phyloP scores from a whole-genome alignment of 2,888 invertebrate genomes.

The Heteropelma amictum region DNA sequence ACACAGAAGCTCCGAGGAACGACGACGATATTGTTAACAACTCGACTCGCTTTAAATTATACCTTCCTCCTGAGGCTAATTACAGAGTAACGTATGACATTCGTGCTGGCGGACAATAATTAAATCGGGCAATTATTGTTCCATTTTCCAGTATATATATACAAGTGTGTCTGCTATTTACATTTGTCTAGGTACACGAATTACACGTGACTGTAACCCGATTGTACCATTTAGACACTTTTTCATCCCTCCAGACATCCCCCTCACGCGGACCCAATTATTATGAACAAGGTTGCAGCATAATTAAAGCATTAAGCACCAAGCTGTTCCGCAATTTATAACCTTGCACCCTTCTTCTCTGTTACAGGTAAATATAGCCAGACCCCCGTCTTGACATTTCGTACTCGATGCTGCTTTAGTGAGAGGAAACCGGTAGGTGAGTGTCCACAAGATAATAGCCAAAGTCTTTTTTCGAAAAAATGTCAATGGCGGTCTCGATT shows the following conservation, averaged over 20 bases:
- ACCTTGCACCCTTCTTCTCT: conserved; percentile 39
- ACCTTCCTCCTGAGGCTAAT: conserved; percentile 69
- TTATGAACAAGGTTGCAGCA: background rate
- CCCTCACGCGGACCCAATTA: conserved; percentile 14
- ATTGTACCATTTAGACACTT: conserved; percentile 6
- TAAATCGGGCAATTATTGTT: conserved; percentile 74
- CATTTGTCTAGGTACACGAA: conserved; percentile 38
- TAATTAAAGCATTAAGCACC: background rate
- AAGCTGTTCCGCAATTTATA: background rate
- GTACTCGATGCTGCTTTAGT: conserved; percentile 15
- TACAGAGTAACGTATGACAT: conserved; percentile 74
- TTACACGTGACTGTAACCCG: too few relatives aligned
- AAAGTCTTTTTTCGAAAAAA: background rate
- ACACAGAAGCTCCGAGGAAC: conserved; percentile 54
- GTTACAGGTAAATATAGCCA: conserved; percentile 68
- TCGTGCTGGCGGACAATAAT: conserved; percentile 76
- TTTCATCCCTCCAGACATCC: conserved; percentile 19
- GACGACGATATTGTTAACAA: conserved; percentile 70
- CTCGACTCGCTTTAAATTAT: conserved; percentile 74
- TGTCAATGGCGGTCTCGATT: background rate
- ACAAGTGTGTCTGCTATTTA: conserved; percentile 56
- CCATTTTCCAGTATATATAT: conserved; percentile 57
- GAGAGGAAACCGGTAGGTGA: conserved; percentile 41
- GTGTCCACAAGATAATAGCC: conserved; percentile 7
- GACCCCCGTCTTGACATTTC: conserved; percentile 43